Conservation (phyloP, 2,797 vertebrate species). For the Erethizon dorsatum region DNA sequence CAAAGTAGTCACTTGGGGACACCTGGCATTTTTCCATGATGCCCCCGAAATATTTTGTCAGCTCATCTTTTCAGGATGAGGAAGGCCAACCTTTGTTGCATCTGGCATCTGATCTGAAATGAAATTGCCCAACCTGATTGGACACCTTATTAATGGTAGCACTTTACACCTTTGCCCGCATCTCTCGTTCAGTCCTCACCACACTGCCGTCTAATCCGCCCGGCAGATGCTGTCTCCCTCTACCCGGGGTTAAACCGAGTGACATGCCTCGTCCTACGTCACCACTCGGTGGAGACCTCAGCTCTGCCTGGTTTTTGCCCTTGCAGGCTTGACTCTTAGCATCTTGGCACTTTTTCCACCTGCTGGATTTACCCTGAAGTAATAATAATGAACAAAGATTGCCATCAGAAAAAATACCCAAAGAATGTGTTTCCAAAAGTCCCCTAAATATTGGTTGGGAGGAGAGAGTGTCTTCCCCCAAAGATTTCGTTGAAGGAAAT, state of each 20-base stretch:
- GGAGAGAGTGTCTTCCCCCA: neutral
- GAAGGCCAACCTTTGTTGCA: neutral
- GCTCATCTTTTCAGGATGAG: neutral
- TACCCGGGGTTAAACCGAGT: rapidly evolving
- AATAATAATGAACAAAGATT: neutral
- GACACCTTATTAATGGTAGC: neutral
- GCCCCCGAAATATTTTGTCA: neutral
- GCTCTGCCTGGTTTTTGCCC: neutral
- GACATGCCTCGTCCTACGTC: neutral
- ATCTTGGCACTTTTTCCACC: neutral
- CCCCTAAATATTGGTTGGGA: neutral
- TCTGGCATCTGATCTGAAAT: neutral
- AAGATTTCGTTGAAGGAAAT: neutral
- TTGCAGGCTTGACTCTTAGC: neutral
- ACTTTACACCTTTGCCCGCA: neutral
- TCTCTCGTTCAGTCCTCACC: rapidly evolving
- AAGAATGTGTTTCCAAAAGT: neutral
- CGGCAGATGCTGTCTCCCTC: rapidly evolving
- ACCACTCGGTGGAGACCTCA: neutral
- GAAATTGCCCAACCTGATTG: neutral
- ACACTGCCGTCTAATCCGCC: neutral
- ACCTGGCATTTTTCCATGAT: neutral
- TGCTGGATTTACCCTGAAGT: neutral
- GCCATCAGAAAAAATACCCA: neutral
- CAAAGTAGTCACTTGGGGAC: neutral